Evolutionary conservation across 2,888 invertebrate genomes (phyloP).

Genomic region (Spicauda simplicius): DNA sequence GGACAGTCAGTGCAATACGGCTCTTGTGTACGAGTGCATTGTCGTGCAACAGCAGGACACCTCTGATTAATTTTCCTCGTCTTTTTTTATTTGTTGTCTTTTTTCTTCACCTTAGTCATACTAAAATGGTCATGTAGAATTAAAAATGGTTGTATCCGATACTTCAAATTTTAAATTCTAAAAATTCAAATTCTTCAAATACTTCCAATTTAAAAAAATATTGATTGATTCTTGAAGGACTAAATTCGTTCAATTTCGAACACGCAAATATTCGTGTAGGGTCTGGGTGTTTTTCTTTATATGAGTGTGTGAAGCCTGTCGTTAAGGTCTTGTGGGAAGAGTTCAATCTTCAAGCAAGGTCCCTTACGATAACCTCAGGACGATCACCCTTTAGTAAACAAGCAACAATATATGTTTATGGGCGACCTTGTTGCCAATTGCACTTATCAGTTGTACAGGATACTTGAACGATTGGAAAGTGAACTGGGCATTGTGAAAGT

Average conservation of each 20-base stretch:
- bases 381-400: slow-evolving; percentile 27
- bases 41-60: slow-evolving; percentile 22
- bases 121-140: too few species aligned
- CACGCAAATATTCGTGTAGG: too few species aligned
- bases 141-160: too few species aligned
- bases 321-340: not conserved
- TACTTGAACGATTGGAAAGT: slow-evolving; percentile 7
- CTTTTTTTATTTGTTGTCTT: slow-evolving; percentile 16
- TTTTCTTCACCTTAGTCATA: slow-evolving; percentile 21
- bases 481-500: too few species aligned
- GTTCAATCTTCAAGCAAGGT: slow-evolving; percentile 19
- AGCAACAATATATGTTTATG: slow-evolving; percentile 28
- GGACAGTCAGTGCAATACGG: too few species aligned
- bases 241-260: too few species aligned
- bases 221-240: too few species aligned
- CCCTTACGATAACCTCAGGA: slow-evolving; percentile 35
- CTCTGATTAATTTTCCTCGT: slow-evolving; percentile 20
- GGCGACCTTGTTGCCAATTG: slow-evolving; percentile 30
- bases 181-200: too few species aligned
- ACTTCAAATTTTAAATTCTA: too few species aligned
- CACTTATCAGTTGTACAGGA: slow-evolving; percentile 13
- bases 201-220: too few species aligned
- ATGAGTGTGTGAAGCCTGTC: too few species aligned
- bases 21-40: slow-evolving; percentile 35
- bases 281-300: too few species aligned